Percentiles rank a stretch among this genome's conserved stretches.
Conservation (phyloP, 2,797 vertebrate species). For the Acrossocheilus fasciatus region DNA sequence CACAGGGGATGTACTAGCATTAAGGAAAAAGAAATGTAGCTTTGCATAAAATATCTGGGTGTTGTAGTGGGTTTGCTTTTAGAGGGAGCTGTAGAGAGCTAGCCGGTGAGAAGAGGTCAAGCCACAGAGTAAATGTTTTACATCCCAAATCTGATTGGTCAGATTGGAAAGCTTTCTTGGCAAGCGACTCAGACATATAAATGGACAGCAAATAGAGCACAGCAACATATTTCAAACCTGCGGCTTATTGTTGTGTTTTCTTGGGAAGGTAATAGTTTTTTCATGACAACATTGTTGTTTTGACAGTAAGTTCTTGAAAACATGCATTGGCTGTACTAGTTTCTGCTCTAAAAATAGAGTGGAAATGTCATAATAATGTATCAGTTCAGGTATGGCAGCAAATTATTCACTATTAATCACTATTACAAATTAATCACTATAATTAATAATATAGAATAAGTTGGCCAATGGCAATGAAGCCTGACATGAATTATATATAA, state of each 20-base stretch:
- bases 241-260: slow-evolving; percentile 27
- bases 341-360: background rate
- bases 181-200: background rate
- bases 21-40: slow-evolving; percentile 10
- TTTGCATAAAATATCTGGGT: slow-evolving; percentile 26
- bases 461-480: too few species aligned
- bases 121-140: slow-evolving; percentile 33
- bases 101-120: background rate
- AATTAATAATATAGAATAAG: background rate
- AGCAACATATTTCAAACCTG: slow-evolving; percentile 52
- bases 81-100: slow-evolving; percentile 9
- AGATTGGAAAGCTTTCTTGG: slow-evolving; percentile 59
- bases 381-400: background rate
- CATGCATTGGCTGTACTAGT: background rate
- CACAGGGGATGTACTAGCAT: background rate
- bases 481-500: background rate
- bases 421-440: background rate
- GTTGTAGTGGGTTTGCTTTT: slow-evolving; percentile 40
- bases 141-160: slow-evolving; percentile 30
- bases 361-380: background rate
- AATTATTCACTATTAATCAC: background rate
- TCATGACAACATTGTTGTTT: background rate
- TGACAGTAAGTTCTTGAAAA: background rate
- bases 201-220: slow-evolving; percentile 37
- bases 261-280: slow-evolving; percentile 36